Conservation (phyloP, 2,113 vertebrate genomes). For the Alces alces region DNA sequence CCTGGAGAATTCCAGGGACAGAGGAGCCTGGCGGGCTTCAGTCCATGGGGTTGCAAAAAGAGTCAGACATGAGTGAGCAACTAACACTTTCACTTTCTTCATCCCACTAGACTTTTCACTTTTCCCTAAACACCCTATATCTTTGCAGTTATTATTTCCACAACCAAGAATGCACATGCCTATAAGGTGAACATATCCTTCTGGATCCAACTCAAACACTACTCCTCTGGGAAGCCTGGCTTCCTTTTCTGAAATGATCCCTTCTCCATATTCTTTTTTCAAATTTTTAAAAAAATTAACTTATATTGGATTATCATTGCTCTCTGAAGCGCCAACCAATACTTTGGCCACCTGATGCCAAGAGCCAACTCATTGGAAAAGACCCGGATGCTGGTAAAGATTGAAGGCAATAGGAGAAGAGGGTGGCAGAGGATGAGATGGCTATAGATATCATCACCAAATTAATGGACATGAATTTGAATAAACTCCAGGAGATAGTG, state of each 20-base stretch:
- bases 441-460: neutral
- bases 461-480: neutral
- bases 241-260: neutral
- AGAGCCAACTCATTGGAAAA: neutral
- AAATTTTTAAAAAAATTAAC: neutral
- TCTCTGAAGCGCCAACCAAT: neutral
- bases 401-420: neutral
- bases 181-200: neutral
- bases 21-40: neutral
- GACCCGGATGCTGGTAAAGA: neutral
- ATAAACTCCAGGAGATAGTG: neutral
- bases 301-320: neutral
- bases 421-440: neutral
- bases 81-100: neutral
- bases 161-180: neutral
- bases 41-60: neutral
- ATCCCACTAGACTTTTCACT: neutral
- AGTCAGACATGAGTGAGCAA: neutral
- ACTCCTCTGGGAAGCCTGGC: neutral
- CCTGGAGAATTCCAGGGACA: neutral
- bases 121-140: neutral
- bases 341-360: neutral
- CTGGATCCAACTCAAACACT: neutral
- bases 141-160: neutral
- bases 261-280: neutral